Evolutionary conservation across 2,888 invertebrate species (phyloP).

Genomic region (Drosophila borealis): DNA sequence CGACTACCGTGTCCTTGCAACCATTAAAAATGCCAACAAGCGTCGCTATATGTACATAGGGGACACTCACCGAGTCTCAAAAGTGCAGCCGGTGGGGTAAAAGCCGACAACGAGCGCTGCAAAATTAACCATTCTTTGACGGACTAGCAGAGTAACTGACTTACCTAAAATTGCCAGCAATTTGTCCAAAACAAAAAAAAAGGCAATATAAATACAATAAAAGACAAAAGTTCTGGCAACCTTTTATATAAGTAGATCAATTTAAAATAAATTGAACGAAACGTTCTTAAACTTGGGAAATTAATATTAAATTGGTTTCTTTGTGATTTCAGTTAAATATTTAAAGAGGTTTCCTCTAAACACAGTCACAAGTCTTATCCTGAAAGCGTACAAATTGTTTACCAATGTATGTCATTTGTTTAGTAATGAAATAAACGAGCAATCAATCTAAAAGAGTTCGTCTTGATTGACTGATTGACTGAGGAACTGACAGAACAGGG

Average conservation of each 20-base stretch:
- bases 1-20: constrained; percentile 69
- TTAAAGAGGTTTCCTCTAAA: not conserved
- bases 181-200: constrained; percentile 27
- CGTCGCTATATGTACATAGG: constrained; percentile 46
- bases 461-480: no score
- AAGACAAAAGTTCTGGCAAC: not conserved
- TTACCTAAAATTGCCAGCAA: constrained; percentile 52
- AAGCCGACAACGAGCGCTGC: constrained; percentile 24
- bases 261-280: not conserved
- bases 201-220: constrained; percentile 9
- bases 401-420: no score
- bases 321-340: not conserved
- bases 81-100: constrained; percentile 61
- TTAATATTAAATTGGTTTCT: not conserved
- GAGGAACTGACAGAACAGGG: no score
- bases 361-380: not conserved
- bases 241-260: constrained; percentile 8
- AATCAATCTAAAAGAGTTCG: no score
- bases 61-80: constrained; percentile 25
- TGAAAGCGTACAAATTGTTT: no score
- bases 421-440: no score
- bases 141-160: constrained; percentile 14
- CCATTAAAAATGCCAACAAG: constrained; percentile 75
- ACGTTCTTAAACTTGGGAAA: not conserved
- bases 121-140: constrained; percentile 17